These are phyloP conservation scores for Drosophila grimshawi DNA, from an alignment of 1,140 invertebrate species.

Conservation along the genomic window DNA sequence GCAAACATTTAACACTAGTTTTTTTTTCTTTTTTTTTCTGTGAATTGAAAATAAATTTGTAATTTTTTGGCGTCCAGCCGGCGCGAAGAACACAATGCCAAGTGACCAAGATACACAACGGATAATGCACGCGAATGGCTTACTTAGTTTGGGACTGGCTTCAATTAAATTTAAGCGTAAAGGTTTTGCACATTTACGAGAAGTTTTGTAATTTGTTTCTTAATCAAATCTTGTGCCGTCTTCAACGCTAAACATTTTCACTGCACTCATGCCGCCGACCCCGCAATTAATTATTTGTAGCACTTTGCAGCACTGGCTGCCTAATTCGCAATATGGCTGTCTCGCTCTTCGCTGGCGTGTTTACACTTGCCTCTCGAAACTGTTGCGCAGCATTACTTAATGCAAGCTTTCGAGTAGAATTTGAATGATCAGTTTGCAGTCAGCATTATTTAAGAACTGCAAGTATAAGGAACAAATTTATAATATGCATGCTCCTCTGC, in stretches of 20 bases:
- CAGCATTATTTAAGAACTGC: background rate
- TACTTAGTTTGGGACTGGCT: background rate
- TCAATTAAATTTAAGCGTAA: constrained; percentile 22
- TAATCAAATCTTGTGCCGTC: constrained; percentile 69
- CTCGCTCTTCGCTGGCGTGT: constrained; percentile 26
- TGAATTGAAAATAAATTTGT: constrained; percentile 55
- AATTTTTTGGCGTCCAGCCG: constrained; percentile 59
- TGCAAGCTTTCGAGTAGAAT: constrained; percentile 15
- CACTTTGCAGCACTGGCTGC: constrained; percentile 60
- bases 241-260: constrained; percentile 76
- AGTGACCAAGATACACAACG: constrained; percentile 20
- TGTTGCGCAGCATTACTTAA: constrained; percentile 31
- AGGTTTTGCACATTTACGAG: constrained; percentile 50
- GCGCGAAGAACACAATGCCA: constrained; percentile 61
- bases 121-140: constrained; percentile 1
- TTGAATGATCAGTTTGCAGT: background rate
- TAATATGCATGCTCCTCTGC: no score
- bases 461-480: background rate
- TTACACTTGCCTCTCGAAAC: constrained; percentile 45
- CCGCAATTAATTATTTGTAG: constrained; percentile 40
- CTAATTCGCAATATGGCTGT: constrained; percentile 53
- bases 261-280: constrained; percentile 60
- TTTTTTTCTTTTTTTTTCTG: constrained; percentile 47
- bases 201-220: constrained; percentile 59
- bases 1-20: constrained; percentile 53